These are phyloP conservation scores for Vidua macroura DNA, from an alignment of 2,113 vertebrate genomes.

Conservation along the genomic window DNA sequence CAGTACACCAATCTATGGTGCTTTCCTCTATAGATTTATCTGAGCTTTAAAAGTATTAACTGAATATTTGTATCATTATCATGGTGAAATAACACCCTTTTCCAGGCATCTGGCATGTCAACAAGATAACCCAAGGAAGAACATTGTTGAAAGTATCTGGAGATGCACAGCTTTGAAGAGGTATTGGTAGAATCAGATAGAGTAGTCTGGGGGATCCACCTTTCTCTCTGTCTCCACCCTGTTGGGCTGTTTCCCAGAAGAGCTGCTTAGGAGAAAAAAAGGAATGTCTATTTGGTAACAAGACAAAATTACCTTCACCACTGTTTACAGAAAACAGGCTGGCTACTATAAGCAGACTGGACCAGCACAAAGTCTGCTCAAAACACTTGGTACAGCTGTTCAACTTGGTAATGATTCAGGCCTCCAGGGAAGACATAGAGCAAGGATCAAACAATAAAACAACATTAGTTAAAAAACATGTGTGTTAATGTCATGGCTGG, in stretches of 20 bases:
- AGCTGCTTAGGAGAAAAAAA: background rate
- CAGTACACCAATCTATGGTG: background rate
- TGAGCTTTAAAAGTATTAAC: background rate
- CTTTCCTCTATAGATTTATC: background rate
- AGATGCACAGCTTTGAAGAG: background rate
- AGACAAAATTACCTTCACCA: background rate
- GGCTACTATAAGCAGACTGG: background rate
- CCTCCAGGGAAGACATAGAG: background rate
- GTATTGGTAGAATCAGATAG: background rate
- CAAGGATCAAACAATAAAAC: background rate
- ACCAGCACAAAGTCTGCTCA: background rate
- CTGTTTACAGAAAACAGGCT: conserved; percentile 11
- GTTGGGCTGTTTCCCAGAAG: background rate
- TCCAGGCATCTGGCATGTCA: background rate
- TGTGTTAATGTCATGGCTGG: background rate
- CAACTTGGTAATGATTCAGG: background rate
- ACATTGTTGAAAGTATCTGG: accelerated
- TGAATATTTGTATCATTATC: background rate
- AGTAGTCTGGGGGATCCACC: background rate
- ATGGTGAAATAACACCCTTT: background rate
- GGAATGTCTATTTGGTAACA: background rate
- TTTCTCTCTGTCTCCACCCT: background rate
- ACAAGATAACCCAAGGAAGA: background rate
- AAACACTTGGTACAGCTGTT: background rate
- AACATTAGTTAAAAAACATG: background rate